Evolutionary conservation across 2,888 invertebrate genomes (phyloP).

Genomic region (Petrophora chlorosata): DNA sequence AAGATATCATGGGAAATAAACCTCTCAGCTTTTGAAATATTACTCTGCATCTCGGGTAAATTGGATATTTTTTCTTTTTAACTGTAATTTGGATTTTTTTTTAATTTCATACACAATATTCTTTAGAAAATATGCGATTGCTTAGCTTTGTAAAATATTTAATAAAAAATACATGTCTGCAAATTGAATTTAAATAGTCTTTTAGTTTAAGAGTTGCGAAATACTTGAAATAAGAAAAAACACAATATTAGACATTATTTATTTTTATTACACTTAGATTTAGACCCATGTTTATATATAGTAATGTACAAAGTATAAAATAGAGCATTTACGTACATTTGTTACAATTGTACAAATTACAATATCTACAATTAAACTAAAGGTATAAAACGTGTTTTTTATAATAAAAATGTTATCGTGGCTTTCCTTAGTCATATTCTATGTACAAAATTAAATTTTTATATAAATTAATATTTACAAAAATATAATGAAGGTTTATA

Average conservation of each 20-base stretch:
- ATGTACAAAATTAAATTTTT: constrained; percentile 60
- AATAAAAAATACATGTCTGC: neutral
- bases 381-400: neutral
- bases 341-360: constrained; percentile 9
- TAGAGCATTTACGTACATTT: constrained; percentile 27
- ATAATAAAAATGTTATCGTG: neutral
- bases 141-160: no score
- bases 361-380: constrained; percentile 23
- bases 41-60: constrained; percentile 51
- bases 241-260: no score
- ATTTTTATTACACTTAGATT: constrained; percentile 41
- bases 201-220: neutral
- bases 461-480: constrained; percentile 76
- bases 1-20: constrained; percentile 78
- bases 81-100: constrained; percentile 1
- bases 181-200: neutral
- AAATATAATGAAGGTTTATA: constrained; percentile 41
- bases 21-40: constrained; percentile 66
- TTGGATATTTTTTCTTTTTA: constrained; percentile 49
- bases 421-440: constrained; percentile 36
- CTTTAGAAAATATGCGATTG: neutral
- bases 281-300: constrained; percentile 49
- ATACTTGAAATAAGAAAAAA: no score
- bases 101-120: constrained; percentile 2
- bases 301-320: constrained; percentile 54